Percentiles rank a stretch among this genome's conserved stretches.
These are phyloP conservation scores for Leptothorax acervorum DNA, from an alignment of 2,888 invertebrate genomes.

Conservation along the genomic window DNA sequence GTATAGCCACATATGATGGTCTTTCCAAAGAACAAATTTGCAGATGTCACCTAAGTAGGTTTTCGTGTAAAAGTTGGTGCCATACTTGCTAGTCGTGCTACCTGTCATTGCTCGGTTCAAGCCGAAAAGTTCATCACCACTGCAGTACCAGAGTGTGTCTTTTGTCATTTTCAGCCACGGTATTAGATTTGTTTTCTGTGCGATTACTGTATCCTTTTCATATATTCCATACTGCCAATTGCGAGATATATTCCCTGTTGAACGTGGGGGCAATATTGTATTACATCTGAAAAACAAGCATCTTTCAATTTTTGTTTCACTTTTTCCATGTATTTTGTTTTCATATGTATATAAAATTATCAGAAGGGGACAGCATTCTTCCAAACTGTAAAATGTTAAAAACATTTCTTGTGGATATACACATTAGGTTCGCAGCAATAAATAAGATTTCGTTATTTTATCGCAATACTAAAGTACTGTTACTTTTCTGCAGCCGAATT, in stretches of 20 bases:
- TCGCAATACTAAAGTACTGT: background rate
- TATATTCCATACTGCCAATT: slow-evolving; percentile 88
- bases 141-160: slow-evolving; percentile 87
- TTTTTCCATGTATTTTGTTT: background rate
- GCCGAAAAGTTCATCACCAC: slow-evolving; percentile 83
- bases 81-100: background rate
- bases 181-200: slow-evolving; percentile 86
- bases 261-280: slow-evolving; percentile 81
- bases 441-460: background rate
- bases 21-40: slow-evolving; percentile 85
- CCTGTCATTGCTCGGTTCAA: slow-evolving; percentile 67
- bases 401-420: too few relatives aligned
- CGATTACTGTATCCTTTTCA: slow-evolving; percentile 85
- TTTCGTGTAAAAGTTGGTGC: slow-evolving; percentile 36
- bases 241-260: slow-evolving; percentile 85
- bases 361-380: too few relatives aligned
- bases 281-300: slow-evolving; percentile 76
- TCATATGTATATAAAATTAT: background rate
- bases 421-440: too few relatives aligned
- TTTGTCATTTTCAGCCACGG: slow-evolving; percentile 87
- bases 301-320: slow-evolving; percentile 6
- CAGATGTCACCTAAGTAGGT: slow-evolving; percentile 84
- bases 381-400: too few relatives aligned
- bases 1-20: slow-evolving; percentile 85
- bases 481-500: background rate